A percentile compares a stretch with the other conserved stretches of the same genome.
phyloP scores from a whole-genome alignment of 2,888 invertebrate species.

The Blastobasis adustella region DNA sequence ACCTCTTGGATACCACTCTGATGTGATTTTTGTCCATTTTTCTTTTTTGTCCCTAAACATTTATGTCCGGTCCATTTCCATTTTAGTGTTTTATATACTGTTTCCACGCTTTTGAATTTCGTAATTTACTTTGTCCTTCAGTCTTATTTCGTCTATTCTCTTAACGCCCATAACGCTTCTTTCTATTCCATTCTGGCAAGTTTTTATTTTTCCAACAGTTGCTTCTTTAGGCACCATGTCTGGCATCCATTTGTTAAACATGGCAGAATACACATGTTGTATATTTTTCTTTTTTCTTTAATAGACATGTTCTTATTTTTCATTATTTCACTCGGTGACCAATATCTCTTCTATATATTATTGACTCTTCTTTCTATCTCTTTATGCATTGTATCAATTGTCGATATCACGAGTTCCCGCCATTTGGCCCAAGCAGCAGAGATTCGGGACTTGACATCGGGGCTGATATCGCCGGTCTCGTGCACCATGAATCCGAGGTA shows the following conservation, averaged over 20 bases:
- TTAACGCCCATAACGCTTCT: neutral
- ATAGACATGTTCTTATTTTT: conserved; percentile 4
- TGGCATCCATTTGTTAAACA: conserved; percentile 2
- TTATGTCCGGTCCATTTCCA: conserved; percentile 12
- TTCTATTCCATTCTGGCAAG: conserved; percentile 2
- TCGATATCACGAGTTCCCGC: neutral
- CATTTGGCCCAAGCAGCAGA: too few relatives aligned
- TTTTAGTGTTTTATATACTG: conserved; percentile 4
- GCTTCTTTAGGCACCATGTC: neutral
- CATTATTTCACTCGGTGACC: conserved; percentile 4
- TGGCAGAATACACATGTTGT: neutral
- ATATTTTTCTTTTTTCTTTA: conserved; percentile 5
- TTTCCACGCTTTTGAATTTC: too few relatives aligned
- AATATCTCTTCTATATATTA: conserved; percentile 1
- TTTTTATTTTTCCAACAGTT: neutral
- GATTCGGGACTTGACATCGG: too few relatives aligned
- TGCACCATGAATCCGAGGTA: too few relatives aligned
- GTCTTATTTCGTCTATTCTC: neutral
- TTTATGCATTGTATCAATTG: neutral
- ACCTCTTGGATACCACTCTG: conserved; percentile 8
- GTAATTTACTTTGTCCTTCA: too few relatives aligned
- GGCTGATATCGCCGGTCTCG: too few relatives aligned
- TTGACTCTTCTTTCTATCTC: conserved; percentile 2
- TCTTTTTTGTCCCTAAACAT: conserved; percentile 8
- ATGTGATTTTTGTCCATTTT: conserved; percentile 7